Base-by-base conservation (phyloP, 2,797 vertebrate genomes). In the Acipenser transmontanus region DNA sequence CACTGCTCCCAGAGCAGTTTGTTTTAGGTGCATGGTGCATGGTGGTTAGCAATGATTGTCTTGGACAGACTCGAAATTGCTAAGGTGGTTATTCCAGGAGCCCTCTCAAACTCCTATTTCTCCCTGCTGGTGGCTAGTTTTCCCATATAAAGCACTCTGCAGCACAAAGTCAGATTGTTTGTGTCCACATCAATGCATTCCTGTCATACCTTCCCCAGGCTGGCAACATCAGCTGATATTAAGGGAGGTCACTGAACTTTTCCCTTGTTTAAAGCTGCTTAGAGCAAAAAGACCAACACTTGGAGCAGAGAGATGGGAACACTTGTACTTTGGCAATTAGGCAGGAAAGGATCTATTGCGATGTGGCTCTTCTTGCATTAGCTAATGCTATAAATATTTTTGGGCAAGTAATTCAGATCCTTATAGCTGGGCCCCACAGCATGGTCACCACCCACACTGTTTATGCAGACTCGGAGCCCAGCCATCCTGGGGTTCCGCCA, bases 111-210 rank as follows among this genome's bases (percentile, higher is more conserved):
- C 34, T 34, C 34, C 34, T 4, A 34, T 34, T 34, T 34, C 34
- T 34, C 34, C 34, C 74, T 77, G 81, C 82, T n/a, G 12, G 54
- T 57, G 80, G 81, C 77, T 78, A 82, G 79, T 68, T 71, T 81
- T 86, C 83, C 34, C 73, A 71, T 83, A 81, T 76, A 80, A 81
- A 87, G 83, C 77, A 63, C 79, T 83, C 84, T 82, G 83, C 81
- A 85, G 89, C 88, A 81, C 85, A 92, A 90, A 91, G 87, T 84
- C 88, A 83, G 82, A 89, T 88, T 92, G 92, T 94, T 93, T 91
- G 92, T 94, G 88, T 83, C 83, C 88, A 91, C 92, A 92, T 93
- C 91, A 93, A 88, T 88, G 89, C 95, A 98, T 98, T 98, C 95
- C 91, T 89, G 76, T 83, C 88, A 97, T 97, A 92, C 93, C 89